Base-by-base conservation (phyloP, 2,113 vertebrate species). In the Anguilla rostrata region DNA sequence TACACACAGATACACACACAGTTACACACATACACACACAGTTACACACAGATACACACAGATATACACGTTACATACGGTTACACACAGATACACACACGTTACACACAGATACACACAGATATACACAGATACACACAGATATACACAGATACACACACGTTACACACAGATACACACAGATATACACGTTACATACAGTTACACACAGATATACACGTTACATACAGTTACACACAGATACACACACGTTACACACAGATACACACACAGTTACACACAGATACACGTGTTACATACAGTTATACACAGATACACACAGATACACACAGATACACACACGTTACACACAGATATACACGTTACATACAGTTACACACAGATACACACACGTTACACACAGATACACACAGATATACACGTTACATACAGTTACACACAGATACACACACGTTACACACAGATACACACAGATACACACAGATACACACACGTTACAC, bases 141-240 rank as follows among this genome's bases (percentile, higher is more conserved):
- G 14, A 43, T 18, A n/a, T 40, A 41, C 80, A 86, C 1, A 26
- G 12, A 40, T 8, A 63, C 63, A 39, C 49, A 60, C 20, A 84
- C 81, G 41, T 82, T 22, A 84, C 87, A 88, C 43, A 89, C 39
- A 53, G n/a, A n/a, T n/a, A n/a, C n/a, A 60, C 39, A 75, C 41
- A 81, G n/a, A n/a, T n/a, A n/a, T n/a, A n/a, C n/a, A n/a, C n/a
- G n/a, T n/a, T n/a, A n/a, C n/a, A 83, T 29, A 82, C 29, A 78
- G 18, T 41, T 41, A 81, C 71, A 87, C 18, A 75, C 41, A 81
- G n/a, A n/a, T n/a, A n/a, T n/a, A n/a, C n/a, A n/a, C n/a, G n/a
- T n/a, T n/a, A n/a, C n/a, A 83, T 29, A 82, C 29, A 78, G 18
- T 41, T 41, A 81, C 71, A 87, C 18, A 75, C 41, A 81, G n/a